These are phyloP conservation scores for Australoheros scitulus DNA, from an alignment of 2,113 vertebrate species.

Conservation along the genomic window DNA sequence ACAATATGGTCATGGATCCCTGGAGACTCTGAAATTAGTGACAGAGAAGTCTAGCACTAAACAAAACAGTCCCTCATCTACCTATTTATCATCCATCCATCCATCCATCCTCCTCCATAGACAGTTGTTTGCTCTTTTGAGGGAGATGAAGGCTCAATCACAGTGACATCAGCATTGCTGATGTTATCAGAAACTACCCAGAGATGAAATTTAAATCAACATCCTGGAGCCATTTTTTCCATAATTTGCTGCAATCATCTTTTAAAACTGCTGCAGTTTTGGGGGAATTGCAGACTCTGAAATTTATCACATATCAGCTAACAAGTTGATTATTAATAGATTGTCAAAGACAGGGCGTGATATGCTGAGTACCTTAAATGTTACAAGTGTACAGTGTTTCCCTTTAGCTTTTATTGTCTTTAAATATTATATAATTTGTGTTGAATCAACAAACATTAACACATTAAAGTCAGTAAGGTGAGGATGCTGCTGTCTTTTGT, in stretches of 20 bases:
- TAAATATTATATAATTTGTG: too few relatives aligned
- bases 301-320: background rate
- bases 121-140: background rate
- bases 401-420: background rate
- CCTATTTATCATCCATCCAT: conserved; percentile 19
- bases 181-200: background rate
- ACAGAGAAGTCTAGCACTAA: conserved; percentile 8
- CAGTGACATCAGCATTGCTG: background rate
- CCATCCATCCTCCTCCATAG: background rate
- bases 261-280: conserved; percentile 13
- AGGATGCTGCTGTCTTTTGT: background rate
- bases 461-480: background rate
- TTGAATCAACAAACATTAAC: background rate
- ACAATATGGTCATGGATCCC: conserved; percentile 57
- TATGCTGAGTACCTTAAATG: background rate
- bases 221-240: conserved; percentile 11
- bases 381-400: background rate
- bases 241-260: conserved; percentile 20
- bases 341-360: background rate
- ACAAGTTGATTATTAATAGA: background rate
- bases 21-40: conserved; percentile 27
- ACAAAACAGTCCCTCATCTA: background rate
- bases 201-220: conserved; percentile 29
- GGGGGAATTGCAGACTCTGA: background rate
- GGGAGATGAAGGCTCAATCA: conserved; percentile 16